These are phyloP conservation scores for Spodoptera picta DNA, from an alignment of 2,888 invertebrate genomes.

Conservation along the genomic window DNA sequence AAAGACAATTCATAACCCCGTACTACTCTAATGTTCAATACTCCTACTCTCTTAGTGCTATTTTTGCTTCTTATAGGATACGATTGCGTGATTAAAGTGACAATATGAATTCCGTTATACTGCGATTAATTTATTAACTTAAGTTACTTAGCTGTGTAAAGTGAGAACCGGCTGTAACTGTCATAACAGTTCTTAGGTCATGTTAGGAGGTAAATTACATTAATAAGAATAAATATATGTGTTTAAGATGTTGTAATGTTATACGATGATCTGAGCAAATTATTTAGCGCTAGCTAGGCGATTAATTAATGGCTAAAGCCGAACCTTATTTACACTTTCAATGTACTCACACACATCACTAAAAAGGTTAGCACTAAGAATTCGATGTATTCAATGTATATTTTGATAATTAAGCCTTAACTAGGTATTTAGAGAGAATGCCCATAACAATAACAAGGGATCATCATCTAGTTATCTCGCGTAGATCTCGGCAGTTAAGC, in stretches of 20 bases:
- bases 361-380: constrained; percentile 21
- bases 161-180: constrained; percentile 17
- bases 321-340: too few relatives aligned
- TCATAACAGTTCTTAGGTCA: constrained; percentile 30
- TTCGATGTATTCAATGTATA: constrained; percentile 30
- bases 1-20: too few relatives aligned
- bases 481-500: constrained; percentile 47
- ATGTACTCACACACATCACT: too few relatives aligned
- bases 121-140: background rate
- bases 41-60: too few relatives aligned
- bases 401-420: constrained; percentile 39
- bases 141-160: constrained; percentile 1
- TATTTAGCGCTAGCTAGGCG: constrained; percentile 5
- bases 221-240: constrained; percentile 33
- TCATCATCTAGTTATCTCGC: constrained; percentile 51
- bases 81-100: constrained; percentile 1
- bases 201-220: constrained; percentile 20
- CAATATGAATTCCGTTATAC: background rate
- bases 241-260: constrained; percentile 26
- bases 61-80: too few relatives aligned
- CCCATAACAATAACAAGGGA: constrained; percentile 38
- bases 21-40: too few relatives aligned
- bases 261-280: constrained; percentile 16
- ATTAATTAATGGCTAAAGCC: constrained; percentile 8
- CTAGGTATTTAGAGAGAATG: constrained; percentile 41